A percentile compares a stretch with the other conserved stretches of the same genome.
Evolutionary conservation across 37 sponge, comb jelly and placozoan genomes (phyloP).

Genomic region (Crambe crambe): DNA sequence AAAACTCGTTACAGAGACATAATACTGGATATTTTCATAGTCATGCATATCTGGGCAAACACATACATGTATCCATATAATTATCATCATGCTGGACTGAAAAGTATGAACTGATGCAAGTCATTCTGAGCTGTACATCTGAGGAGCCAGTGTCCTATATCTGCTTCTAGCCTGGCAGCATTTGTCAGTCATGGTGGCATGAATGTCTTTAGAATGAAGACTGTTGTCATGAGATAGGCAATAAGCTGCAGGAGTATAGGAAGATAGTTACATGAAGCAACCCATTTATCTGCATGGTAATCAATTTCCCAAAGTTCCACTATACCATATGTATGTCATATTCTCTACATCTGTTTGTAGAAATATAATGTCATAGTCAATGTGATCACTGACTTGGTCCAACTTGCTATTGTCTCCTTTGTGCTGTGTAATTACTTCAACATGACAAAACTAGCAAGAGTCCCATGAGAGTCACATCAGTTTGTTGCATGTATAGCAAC

Average conservation of each 20-base stretch:
- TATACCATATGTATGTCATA: not conserved
- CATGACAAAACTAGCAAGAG: not conserved
- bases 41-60: too few relatives aligned
- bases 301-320: not conserved
- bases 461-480: not conserved
- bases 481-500: not conserved
- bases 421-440: not conserved
- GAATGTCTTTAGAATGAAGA: slow-evolving; percentile 42
- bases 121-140: slow-evolving; percentile 15
- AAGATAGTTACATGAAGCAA: too few relatives aligned
- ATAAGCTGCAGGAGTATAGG: slow-evolving; percentile 22
- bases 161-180: slow-evolving; percentile 60
- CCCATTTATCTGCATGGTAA: not conserved
- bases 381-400: not conserved
- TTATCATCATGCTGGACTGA: too few relatives aligned
- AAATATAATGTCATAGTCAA: not conserved
- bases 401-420: not conserved
- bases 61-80: too few relatives aligned
- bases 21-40: too few relatives aligned
- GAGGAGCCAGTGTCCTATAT: slow-evolving; percentile 10
- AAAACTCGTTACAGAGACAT: too few relatives aligned
- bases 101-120: too few relatives aligned
- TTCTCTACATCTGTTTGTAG: not conserved
- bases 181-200: slow-evolving; percentile 64
- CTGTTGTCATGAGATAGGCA: slow-evolving; percentile 42